Evolutionary conservation across 2,113 vertebrate species (phyloP), one percentile per base, ranked within the genome.

Genomic region (Excalfactoria chinensis): DNA sequence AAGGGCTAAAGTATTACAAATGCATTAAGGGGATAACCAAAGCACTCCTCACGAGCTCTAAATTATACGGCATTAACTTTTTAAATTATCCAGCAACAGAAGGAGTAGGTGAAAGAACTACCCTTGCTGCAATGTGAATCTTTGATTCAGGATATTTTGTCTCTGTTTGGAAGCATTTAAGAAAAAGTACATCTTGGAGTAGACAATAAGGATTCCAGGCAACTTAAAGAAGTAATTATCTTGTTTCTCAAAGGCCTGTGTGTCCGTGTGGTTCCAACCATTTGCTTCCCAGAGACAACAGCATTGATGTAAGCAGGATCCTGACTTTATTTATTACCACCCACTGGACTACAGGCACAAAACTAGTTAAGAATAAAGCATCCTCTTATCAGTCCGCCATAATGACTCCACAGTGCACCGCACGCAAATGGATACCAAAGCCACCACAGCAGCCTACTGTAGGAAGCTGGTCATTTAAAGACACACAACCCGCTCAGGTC

Each of bases 401-500:
- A 20, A 44, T 0, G 18, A 46, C 44, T 2, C 56, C 60, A 18
- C 30, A 21, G 9, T 0, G 12, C 34, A 2, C 5, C 43, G 21
- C 44, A 66, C 25, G 11, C 51, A 7, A 19, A 41, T 0, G 30
- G 14, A 43, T 19, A 20, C 11, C 48, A 10, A 78, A 25, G 19
- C 23, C 64, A 34, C 28, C 17, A 1, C 1, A 4, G 2, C 0
- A n/a, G 6, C 77, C 34, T 4, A 2, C 15, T 0, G 3, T 35
- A 17, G 60, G 46, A 28, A 9, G 28, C 32, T 9, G 1, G 23
- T 13, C 9, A 14, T 4, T 48, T 4, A 9, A 44, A 68, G 41
- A 55, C 67, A 5, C 35, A 5, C 76, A 62, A 49, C 17, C 8
- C 35, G 4, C 26, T 51, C 8, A 2, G 25, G 35, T 25, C 3